Percentiles rank a stretch among this genome's conserved stretches.
Evolutionary conservation across 2,113 vertebrate species (phyloP).

Genomic region (Tragelaphus imberbis): DNA sequence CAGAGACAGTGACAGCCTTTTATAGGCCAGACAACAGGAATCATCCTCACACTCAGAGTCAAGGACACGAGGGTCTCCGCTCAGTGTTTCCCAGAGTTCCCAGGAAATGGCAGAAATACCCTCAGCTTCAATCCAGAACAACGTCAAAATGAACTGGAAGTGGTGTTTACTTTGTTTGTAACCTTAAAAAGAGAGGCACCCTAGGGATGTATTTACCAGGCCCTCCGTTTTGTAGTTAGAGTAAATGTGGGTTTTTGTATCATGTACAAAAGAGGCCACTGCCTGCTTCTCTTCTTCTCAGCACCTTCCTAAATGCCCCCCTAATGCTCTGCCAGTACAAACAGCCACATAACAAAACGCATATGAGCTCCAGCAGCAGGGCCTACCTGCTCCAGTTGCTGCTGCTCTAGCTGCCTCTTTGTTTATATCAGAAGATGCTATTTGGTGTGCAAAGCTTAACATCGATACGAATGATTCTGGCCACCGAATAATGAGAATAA

Average conservation of each 20-base stretch:
- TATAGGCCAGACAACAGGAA: rapidly evolving
- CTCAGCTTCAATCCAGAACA: neutral
- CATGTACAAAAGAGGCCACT: neutral
- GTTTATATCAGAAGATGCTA: neutral
- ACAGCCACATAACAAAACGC: neutral
- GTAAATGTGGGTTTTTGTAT: neutral
- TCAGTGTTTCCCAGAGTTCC: neutral
- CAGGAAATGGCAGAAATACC: neutral
- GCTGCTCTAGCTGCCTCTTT: neutral
- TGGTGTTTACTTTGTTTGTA: neutral
- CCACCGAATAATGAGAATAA: slow-evolving; percentile 41
- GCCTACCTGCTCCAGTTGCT: neutral
- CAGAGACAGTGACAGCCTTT: neutral
- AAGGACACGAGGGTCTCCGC: neutral
- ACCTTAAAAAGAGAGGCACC: neutral
- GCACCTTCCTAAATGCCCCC: neutral
- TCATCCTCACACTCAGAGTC: rapidly evolving
- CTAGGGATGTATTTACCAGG: neutral
- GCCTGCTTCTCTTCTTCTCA: neutral
- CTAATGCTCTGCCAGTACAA: neutral
- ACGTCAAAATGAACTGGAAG: neutral
- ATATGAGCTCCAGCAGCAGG: neutral
- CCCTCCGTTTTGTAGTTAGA: neutral
- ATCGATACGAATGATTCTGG: neutral
- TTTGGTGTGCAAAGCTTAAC: neutral